These are phyloP conservation scores for Anguilla anguilla DNA, from an alignment of 2,797 vertebrate genomes.

Conservation along the genomic window DNA sequence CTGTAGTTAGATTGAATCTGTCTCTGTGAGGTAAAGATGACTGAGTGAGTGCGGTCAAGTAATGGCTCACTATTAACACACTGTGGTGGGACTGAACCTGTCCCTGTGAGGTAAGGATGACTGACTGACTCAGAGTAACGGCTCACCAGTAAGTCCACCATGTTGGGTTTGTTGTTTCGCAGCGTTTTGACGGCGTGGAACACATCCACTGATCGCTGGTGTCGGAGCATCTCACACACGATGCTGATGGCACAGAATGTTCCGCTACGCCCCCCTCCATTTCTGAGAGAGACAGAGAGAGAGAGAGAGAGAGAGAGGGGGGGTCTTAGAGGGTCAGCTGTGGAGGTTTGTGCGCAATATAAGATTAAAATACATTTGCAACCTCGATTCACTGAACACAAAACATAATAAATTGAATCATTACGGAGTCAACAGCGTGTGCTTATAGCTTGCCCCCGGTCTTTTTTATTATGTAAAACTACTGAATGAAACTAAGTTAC, in stretches of 20 bases:
- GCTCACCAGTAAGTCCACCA: constrained; percentile 96
- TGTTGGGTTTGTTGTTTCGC: constrained; percentile 98
- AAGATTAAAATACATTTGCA: too few species aligned
- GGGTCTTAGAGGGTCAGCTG: background rate
- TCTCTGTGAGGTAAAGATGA: background rate
- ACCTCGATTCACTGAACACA: too few species aligned
- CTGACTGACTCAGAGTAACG: background rate
- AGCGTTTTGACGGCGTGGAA: constrained; percentile 96
- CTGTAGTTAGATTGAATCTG: background rate
- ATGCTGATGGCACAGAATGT: constrained; percentile 95
- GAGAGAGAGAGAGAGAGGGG: background rate
- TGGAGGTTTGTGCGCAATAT: too few species aligned
- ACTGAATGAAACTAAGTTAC: background rate
- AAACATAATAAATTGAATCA: too few species aligned
- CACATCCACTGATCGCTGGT: constrained; percentile 89
- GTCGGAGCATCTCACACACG: constrained; percentile 93
- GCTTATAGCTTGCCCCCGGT: background rate
- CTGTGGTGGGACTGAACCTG: background rate
- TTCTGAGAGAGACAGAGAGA: constrained; percentile 65
- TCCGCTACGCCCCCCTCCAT: constrained; percentile 92
- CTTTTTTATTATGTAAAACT: background rate
- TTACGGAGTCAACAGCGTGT: too few species aligned
- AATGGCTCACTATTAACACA: background rate
- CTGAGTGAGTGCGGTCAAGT: background rate
- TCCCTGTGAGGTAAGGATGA: background rate